Conservation (phyloP, 2,113 vertebrate species). For the Acrocephalus kingi region DNA sequence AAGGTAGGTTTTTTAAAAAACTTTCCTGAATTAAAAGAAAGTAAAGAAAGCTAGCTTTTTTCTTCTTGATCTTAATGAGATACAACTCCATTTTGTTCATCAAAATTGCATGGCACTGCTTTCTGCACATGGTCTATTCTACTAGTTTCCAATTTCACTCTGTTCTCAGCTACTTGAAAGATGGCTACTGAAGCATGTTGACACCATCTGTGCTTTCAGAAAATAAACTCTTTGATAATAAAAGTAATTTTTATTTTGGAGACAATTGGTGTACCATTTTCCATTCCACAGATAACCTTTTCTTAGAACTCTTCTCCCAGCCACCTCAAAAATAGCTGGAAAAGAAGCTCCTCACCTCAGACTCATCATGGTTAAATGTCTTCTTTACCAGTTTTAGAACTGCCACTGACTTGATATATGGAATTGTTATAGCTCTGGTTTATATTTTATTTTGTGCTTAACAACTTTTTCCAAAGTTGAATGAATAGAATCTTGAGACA, state of each 20-base stretch:
- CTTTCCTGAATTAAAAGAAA: background rate
- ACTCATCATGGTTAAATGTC: background rate
- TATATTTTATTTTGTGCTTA: background rate
- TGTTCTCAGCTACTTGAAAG: conserved; percentile 4
- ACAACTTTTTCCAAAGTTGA: background rate
- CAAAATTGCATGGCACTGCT: background rate
- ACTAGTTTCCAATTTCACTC: background rate
- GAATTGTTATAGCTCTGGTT: accelerated
- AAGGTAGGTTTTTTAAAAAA: background rate
- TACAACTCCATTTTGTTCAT: background rate
- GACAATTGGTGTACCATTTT: background rate
- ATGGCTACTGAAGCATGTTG: conserved; percentile 9
- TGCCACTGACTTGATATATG: background rate
- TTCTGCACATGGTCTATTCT: background rate
- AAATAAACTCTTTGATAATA: background rate
- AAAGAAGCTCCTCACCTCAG: background rate
- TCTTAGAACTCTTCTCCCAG: background rate
- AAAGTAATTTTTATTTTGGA: conserved; percentile 14
- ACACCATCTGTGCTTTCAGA: conserved; percentile 20
- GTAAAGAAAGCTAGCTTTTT: background rate
- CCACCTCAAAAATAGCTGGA: background rate
- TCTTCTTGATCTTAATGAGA: background rate
- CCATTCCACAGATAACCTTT: background rate
- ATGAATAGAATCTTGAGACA: background rate
- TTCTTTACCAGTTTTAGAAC: background rate